Base-by-base conservation (phyloP, 2,888 invertebrate genomes). In the Pemphredon lugubris region DNA sequence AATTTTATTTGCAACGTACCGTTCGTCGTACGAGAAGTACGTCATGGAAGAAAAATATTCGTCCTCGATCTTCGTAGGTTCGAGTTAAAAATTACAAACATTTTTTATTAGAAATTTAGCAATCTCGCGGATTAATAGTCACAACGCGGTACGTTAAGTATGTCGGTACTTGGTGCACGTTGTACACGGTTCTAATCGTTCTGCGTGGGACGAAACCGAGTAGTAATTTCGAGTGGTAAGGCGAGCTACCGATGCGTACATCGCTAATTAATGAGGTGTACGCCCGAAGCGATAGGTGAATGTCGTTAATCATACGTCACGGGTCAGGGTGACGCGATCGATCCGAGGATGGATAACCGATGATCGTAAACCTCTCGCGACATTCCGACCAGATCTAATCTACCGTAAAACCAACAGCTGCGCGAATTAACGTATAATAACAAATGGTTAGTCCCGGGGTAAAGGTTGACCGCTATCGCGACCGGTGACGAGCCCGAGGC, bases 301-400 rank as follows among this genome's bases (percentile, higher is more conserved):
- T 32, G 50, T 73, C 65, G 51, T 81, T 80, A 79, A 82, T 83
- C 81, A 79, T 64, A 55, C 34, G 16, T 21, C 37, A 45, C 1
- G 16, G n/a, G 53, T 50, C 14, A 47, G 26, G 53, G 30, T 51
- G 26, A 20, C 6, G 32, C 42, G 57, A 73, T 70, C 45, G 44
- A 73, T 55, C 13, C 18, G 39, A 23, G 16, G 40, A 47, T 30
- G 55, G 44, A 48, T 53, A 42, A 64, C 40, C 50, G 63, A 75
- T 45, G 18, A 44, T 54, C 48, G 21, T 32, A 60, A 65, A 61
- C 44, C 32, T 45, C 26, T 44, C 14, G 18, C 47, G 14, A 13
- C 4, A 26, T 57, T 11, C 14, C 23, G 32, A 44, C 14, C 6
- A 45, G 21, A 37, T 21, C 20, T 6, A 48, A 48, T 30, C 16